Base-by-base conservation (phyloP, 2,113 vertebrate species). In the Aldabrachelys gigantea region DNA sequence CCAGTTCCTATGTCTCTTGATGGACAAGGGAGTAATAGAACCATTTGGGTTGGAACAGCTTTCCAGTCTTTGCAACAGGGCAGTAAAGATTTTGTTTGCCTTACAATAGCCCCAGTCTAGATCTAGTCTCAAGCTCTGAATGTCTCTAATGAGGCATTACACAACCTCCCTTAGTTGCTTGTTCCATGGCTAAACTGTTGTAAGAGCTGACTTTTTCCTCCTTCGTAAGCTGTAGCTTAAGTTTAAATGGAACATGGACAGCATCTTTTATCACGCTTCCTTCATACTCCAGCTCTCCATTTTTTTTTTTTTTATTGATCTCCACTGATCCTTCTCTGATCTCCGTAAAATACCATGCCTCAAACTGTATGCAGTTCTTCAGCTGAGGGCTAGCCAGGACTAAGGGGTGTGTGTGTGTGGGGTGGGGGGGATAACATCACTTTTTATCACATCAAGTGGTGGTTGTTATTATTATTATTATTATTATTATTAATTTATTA, bases 1-100 rank as follows among this genome's bases (percentile, higher is more conserved):
- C 38, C 1, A 1, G 3, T 49, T n/a, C 25, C 41, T 0, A 0
- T 41, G 49, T 25, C 56, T 53, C 72, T 87, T 59, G 59, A 52
- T 31, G 82, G 69, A 78, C 2, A 24, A 59, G 31, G 10, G 19
- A 38, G 38, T 41, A 75, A 38, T 38, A 24, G 38, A 41, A 75
- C 54, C 59, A 27, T 3, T 10, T 35, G 54, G 4, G 27, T 0
- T 1, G 8, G 13, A 76, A 47, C 57, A 41, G 50, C 49, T 53
- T 84, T 44, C 5, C 38, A 75, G 8, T 41, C 22, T 41, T 41
- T 38, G 38, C 3, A 41, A 57, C 5, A 49, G 80, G 8, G n/a
- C 53, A n/a, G 1, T 31, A 76, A 82, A 41, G 8, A 27, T 69
- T 78, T 57, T 49, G n/a, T 27, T 22, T 4, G 6, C 69, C 0